A percentile compares a stretch with the other conserved stretches of the same genome.
These are phyloP conservation scores for Brachyptera risi DNA, from an alignment of 2,888 invertebrate species.

Conservation along the genomic window DNA sequence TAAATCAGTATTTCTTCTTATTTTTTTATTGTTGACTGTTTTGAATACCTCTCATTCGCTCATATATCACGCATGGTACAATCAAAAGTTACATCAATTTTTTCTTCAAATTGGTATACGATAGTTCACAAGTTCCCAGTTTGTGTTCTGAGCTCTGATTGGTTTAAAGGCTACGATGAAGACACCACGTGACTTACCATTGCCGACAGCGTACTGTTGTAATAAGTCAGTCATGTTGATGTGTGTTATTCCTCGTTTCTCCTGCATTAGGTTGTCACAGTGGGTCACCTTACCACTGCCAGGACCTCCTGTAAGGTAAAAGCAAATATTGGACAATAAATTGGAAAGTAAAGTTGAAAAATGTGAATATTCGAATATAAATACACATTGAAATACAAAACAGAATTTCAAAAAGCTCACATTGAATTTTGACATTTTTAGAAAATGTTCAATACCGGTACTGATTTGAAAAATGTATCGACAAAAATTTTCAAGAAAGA, in stretches of 20 bases:
- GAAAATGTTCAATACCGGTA: not conserved
- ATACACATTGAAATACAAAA: not conserved
- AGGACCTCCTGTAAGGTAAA: conserved; percentile 80
- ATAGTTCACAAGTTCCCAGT: too few species aligned
- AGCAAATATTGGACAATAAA: too few species aligned
- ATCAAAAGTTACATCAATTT: too few species aligned
- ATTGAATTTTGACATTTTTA: not conserved
- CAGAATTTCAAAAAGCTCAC: not conserved
- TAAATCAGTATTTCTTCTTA: too few species aligned
- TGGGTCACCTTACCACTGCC: conserved; percentile 98
- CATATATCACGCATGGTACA: too few species aligned
- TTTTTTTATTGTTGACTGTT: too few species aligned
- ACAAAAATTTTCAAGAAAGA: not conserved
- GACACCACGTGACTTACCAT: conserved; percentile 72
- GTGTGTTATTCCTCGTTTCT: conserved; percentile 77
- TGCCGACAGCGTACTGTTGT: conserved; percentile 84
- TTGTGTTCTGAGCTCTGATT: too few species aligned
- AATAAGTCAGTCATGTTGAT: conserved; percentile 89
- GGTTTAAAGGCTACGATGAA: too few species aligned
- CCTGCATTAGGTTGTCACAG: conserved; percentile 87
- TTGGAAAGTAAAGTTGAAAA: not conserved
- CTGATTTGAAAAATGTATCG: too few species aligned
- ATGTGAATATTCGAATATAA: not conserved
- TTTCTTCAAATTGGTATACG: too few species aligned
- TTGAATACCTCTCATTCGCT: too few species aligned